These are phyloP conservation scores for Xyrauchen texanus DNA, from an alignment of 2,113 vertebrate species.

Conservation along the genomic window DNA sequence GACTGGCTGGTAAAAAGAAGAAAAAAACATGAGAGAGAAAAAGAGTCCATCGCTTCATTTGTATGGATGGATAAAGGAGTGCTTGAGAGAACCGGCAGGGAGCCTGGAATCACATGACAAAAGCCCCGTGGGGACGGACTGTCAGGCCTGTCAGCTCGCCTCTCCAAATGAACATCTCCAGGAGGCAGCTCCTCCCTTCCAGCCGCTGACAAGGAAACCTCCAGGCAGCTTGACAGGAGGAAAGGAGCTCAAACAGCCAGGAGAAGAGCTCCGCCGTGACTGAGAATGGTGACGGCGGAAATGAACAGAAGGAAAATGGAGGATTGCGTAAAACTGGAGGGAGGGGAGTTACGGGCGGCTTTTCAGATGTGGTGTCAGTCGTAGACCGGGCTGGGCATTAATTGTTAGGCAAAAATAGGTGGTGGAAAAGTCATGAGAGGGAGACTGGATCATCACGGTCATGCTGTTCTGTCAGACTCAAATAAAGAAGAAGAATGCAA, in stretches of 20 bases:
- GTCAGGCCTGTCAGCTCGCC: conserved; percentile 94
- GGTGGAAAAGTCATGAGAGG: background rate
- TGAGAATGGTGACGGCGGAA: conserved; percentile 88
- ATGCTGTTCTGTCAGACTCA: conserved; percentile 82
- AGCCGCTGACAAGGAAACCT: conserved; percentile 92
- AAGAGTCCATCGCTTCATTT: conserved; percentile 75
- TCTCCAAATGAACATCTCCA: conserved; percentile 97
- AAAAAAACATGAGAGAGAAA: conserved; percentile 47
- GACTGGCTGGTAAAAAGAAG: conserved; percentile 62
- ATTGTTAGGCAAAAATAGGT: conserved; percentile 84
- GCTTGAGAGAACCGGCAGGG: conserved; percentile 76
- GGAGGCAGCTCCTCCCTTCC: conserved; percentile 84
- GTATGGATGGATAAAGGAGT: conserved; percentile 70
- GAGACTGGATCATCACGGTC: conserved; percentile 58
- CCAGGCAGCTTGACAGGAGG: conserved; percentile 95
- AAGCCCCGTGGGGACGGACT: conserved; percentile 89
- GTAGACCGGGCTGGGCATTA: conserved; percentile 76
- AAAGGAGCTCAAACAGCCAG: conserved; percentile 88
- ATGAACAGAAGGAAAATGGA: conserved; percentile 76
- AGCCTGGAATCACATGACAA: conserved; percentile 88
- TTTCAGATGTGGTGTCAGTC: conserved; percentile 77
- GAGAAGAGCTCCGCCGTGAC: conserved; percentile 83
- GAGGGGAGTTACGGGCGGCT: conserved; percentile 62
- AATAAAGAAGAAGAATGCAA: conserved; percentile 68
- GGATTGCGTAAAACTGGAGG: conserved; percentile 30